Evolutionary conservation across 2,888 invertebrate genomes (phyloP), one percentile per base, ranked within the genome.

Genomic region (Coelinius sp.): DNA sequence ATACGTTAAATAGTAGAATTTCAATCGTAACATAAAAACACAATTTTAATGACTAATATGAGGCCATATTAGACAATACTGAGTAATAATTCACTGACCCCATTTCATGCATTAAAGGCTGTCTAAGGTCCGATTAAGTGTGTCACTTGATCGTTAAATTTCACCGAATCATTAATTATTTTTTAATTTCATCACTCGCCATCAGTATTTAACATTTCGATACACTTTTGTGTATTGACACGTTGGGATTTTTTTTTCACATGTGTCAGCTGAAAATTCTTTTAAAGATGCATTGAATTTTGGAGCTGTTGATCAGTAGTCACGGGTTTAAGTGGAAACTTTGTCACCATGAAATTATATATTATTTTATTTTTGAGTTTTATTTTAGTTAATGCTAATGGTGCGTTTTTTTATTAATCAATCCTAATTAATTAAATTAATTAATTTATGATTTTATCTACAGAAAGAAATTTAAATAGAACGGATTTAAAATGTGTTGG

Each of bases 401-500:
- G 49, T 59, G 17, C 17, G 59, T 35, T n/a, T 2, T 7, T 52
- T 24, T 4, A 20, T 44, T 44, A 14, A n/a, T 44, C 10, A 14
- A n/a, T n/a, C n/a, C n/a, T n/a, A n/a, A n/a, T n/a, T n/a, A n/a
- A n/a, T n/a, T n/a, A n/a, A n/a, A n/a, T n/a, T 64, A 64, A 41
- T 64, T 35, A 52, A 22, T 52, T 20, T 2, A 10, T 56, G 5
- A 7, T 35, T 56, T 10, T 62, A 24, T 3, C 52, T 46, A 52
- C 10, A 81, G 82, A 79, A 12, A 53, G 38, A 25, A 76, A 65
- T 56, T 14, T 71, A 5, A 77, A 78, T 5, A 73, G 76, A 38
- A 53, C 77, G 12, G 78, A 81, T 73, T 79, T 88, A 41, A 80
- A 84, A 24, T 90, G 90, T 76, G 75, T 75, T 8, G 90, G 90